Percentiles rank a stretch among this genome's conserved stretches.
Evolutionary conservation across 2,113 vertebrate species (phyloP).

Genomic region (Desmodus rotundus): DNA sequence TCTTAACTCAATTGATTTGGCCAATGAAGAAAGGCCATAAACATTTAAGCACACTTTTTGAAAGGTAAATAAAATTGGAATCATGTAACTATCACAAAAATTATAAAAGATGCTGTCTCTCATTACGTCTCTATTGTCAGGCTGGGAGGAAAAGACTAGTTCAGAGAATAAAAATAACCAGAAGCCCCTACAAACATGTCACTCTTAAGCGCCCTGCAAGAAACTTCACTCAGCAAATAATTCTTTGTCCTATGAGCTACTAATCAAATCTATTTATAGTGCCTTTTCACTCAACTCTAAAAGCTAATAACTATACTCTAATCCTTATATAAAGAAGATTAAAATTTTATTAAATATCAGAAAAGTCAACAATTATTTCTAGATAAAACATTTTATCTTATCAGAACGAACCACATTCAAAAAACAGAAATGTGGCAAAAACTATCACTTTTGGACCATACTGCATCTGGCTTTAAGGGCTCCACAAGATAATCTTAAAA

Average conservation of each 20-base stretch:
- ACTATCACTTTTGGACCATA: constrained; percentile 9
- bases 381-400: constrained; percentile 23
- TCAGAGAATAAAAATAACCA: neutral
- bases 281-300: neutral
- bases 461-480: neutral
- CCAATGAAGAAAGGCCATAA: neutral
- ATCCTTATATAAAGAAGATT: neutral
- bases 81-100: neutral
- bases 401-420: constrained; percentile 21
- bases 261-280: neutral
- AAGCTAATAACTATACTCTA: neutral
- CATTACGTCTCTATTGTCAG: neutral
- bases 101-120: neutral
- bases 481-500: constrained; percentile 18
- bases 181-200: neutral
- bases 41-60: neutral
- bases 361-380: constrained; percentile 30
- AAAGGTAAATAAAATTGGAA: neutral
- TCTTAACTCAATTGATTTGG: constrained; percentile 15
- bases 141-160: neutral
- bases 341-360: neutral
- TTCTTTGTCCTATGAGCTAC: neutral
- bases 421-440: constrained; percentile 19
- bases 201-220: neutral
- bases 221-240: neutral